Evolutionary conservation across 2,888 invertebrate genomes (phyloP), one percentile per base, ranked within the genome.

Genomic region (Elmis aenea): DNA sequence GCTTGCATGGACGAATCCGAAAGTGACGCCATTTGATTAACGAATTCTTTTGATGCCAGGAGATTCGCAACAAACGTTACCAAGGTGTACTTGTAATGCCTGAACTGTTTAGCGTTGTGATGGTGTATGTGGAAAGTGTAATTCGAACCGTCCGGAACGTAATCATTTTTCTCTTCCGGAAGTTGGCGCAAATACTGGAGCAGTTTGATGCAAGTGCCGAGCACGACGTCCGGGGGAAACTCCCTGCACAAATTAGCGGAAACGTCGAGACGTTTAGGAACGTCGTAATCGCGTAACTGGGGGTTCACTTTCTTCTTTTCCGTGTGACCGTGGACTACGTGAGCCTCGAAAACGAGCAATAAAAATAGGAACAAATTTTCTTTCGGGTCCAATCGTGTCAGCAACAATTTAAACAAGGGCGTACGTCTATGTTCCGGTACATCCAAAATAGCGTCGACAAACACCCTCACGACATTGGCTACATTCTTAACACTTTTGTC

Each of bases 341-440:
- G 83, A 0, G 80, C 76, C 53, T 88, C 86, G 30, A 87, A 74
- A 1, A 85, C 68, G 10, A 88, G 64, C 31, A 81, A 74, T 11
- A 85, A 67, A 54, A 88, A 87, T 8, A 83, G 67, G 76, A 85
- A 81, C 0, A 88, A 68, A 60, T 82, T 79, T 33, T 80, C 71
- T 38, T 74, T 70, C 0, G 77, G 66, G 4, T 75, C 75, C 1
- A 94, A 70, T 0, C 87, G 83, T 16, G 77, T 73, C n/a, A 94
- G 68, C 2, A 95, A 71, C 52, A 86, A 85, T 16, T 73, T 74
- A 45, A 92, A 93, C 1, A 96, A 69, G 0, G 87, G 83, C 34
- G 83, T 68, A 34, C 93, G 73, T 25, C 97, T 77, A 65, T 99
- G 97, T 53, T 89, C 87, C 0, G 97, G 96, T 9, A 99, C 89